Percentiles rank a stretch among this genome's conserved stretches.
phyloP scores from a whole-genome alignment of 2,113 vertebrate species.

The Acrocephalus arundinaceus region DNA sequence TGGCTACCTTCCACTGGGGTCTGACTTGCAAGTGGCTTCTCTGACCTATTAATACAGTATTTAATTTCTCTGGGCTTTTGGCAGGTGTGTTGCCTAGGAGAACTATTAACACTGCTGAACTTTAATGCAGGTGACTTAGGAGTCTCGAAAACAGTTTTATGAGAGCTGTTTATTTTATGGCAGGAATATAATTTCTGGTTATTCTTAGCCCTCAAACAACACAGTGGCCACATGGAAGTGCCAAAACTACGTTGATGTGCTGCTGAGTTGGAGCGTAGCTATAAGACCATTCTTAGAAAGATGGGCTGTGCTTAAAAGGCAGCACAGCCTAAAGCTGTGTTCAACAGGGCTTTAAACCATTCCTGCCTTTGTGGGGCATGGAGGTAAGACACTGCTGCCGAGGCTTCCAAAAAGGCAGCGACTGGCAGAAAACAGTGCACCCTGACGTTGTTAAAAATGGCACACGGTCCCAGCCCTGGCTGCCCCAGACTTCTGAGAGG shows the following conservation, averaged over 20 bases:
- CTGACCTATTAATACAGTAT: conserved; percentile 48
- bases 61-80: conserved; percentile 43
- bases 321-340: neutral
- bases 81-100: conserved; percentile 33
- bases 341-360: neutral
- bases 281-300: neutral
- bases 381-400: neutral
- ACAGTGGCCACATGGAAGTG: neutral
- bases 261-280: neutral
- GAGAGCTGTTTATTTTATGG: neutral
- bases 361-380: neutral
- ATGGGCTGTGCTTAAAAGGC: neutral
- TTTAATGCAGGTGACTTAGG: conserved; percentile 19
- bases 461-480: neutral
- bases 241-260: neutral
- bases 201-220: neutral
- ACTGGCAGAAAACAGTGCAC: neutral
- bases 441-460: neutral
- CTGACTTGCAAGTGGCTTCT: conserved; percentile 24
- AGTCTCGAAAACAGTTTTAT: neutral
- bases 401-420: neutral
- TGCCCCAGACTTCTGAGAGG: neutral
- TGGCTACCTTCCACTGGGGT: neutral
- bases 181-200: neutral
- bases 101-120: conserved; percentile 42